Evolutionary conservation across 2,888 invertebrate genomes (phyloP).

Genomic region (Agriopis leucophaearia): DNA sequence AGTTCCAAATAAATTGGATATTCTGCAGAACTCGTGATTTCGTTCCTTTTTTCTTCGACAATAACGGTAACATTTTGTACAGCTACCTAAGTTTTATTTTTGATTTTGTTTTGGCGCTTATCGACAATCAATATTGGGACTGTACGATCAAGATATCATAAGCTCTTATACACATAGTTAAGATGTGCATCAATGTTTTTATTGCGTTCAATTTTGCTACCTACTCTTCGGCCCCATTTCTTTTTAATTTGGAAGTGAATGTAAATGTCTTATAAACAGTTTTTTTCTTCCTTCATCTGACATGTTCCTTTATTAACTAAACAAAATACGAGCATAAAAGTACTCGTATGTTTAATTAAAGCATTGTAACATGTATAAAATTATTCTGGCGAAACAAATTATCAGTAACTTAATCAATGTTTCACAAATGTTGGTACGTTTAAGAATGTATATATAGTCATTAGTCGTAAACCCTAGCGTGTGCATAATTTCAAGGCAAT

Average conservation of each 20-base stretch:
- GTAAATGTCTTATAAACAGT: not conserved
- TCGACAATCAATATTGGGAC: not conserved
- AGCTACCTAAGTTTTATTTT: not conserved
- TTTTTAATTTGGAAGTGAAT: not conserved
- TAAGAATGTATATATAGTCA: not conserved
- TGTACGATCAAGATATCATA: constrained; percentile 2
- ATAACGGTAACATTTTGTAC: constrained; percentile 5
- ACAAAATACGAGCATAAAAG: too few species aligned
- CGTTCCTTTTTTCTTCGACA: not conserved
- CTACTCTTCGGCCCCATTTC: not conserved
- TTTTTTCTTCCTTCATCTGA: too few species aligned
- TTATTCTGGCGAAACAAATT: not conserved
- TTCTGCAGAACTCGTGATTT: not conserved
- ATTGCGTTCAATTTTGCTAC: not conserved
- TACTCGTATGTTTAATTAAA: too few species aligned
- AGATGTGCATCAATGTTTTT: constrained; percentile 5
- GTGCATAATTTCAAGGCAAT: constrained; percentile 14
- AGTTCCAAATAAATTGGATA: not conserved
- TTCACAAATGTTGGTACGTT: constrained; percentile 4
- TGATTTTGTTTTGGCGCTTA: not conserved
- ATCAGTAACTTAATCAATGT: constrained; percentile 4
- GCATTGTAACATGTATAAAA: not conserved
- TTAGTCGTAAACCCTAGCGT: constrained; percentile 1
- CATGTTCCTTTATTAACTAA: too few species aligned
- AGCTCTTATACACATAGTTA: not conserved